phyloP scores from a whole-genome alignment of 2,888 invertebrate genomes.

The Galeopsomyia nigrocyanea region DNA sequence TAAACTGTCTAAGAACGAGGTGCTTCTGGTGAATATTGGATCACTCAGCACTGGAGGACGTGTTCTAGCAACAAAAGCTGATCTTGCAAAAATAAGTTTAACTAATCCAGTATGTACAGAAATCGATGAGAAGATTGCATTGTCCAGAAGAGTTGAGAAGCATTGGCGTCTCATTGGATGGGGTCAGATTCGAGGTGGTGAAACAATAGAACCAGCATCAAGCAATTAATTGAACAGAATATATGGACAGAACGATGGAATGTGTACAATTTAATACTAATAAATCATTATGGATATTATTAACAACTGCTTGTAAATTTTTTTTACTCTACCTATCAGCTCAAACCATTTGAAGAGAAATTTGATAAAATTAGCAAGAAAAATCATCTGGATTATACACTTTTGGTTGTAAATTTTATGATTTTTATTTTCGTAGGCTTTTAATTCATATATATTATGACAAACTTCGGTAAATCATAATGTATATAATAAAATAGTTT shows the following conservation, averaged over 20 bases:
- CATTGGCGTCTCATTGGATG: constrained; percentile 99
- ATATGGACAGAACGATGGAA: constrained; percentile 17
- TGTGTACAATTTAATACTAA: constrained; percentile 44
- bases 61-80: constrained; percentile 93
- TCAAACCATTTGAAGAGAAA: no score
- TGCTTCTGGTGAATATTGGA: constrained; percentile 97
- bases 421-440: no score
- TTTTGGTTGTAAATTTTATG: no score
- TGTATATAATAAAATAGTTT: no score
- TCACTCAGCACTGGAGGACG: constrained; percentile 98
- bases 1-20: constrained; percentile 91
- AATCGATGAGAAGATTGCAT: constrained; percentile 98
- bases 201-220: constrained; percentile 86
- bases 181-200: constrained; percentile 98
- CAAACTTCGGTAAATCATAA: no score
- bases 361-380: no score
- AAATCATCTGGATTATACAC: no score
- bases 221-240: constrained; percentile 29
- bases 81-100: constrained; percentile 96
- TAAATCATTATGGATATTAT: constrained; percentile 43
- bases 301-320: neutral
- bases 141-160: constrained; percentile 98
- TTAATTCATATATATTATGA: no score
- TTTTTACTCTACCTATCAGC: no score
- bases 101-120: constrained; percentile 99